phyloP scores from a whole-genome alignment of 2,797 vertebrate species.

The Poliocrania exsul region DNA sequence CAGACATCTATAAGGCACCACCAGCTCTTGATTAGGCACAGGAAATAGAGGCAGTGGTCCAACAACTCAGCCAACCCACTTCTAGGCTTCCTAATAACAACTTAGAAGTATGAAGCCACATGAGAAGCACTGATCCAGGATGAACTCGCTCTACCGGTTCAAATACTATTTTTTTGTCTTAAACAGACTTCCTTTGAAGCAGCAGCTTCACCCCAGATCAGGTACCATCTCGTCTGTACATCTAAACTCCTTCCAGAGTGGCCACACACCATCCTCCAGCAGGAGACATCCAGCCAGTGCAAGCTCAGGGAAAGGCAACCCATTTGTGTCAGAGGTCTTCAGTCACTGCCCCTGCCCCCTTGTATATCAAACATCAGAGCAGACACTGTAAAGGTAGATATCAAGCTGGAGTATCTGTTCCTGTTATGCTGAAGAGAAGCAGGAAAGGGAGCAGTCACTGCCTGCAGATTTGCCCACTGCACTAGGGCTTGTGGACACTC shows the following conservation, averaged over 20 bases:
- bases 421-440: neutral
- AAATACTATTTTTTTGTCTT: neutral
- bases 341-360: neutral
- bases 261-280: neutral
- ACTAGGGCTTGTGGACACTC: neutral
- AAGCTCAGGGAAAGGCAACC: neutral
- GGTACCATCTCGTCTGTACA: neutral
- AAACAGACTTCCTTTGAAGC: neutral
- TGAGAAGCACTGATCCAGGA: neutral
- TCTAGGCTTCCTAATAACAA: neutral
- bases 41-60: neutral
- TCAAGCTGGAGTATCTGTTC: neutral
- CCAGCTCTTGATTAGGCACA: rapidly evolving
- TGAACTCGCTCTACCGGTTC: rapidly evolving
- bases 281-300: neutral
- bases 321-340: neutral
- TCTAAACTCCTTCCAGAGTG: neutral
- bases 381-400: neutral
- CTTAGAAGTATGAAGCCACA: neutral
- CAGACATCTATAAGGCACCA: neutral
- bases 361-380: neutral
- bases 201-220: neutral
- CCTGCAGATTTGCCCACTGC: neutral
- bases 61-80: neutral
- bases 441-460: neutral